Evolutionary conservation across 2,888 invertebrate species (phyloP), one percentile per base, ranked within the genome.

Genomic region (Diarsia dahlii): DNA sequence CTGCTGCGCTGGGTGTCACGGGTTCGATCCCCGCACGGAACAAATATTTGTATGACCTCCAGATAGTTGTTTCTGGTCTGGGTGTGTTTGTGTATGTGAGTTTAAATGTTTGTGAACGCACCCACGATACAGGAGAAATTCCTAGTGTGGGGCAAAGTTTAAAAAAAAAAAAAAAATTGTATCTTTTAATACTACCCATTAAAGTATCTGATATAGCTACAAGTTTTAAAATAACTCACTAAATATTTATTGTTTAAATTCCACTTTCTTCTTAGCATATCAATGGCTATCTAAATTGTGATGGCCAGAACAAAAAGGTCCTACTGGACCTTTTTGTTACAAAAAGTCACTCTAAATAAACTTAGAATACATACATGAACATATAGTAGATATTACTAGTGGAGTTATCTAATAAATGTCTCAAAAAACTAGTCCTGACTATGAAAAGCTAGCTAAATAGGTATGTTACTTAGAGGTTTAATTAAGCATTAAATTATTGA

Each of bases 401-500:
- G 13, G 23, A 56, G 28, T 28, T 58, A 28, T 28, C 1, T 58
- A 15, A 28, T 28, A 18, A 0, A 58, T 15, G 28, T 15, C 8
- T 58, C 28, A 18, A 23, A 34, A 18, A 50, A 62, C 5, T 34
- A 13, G 3, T 52, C 4, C 39, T 34, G 9, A 39, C 28, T 63
- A 39, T 28, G n/a, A 34, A 64, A 64, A 20, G n/a, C 39, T 34
- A 71, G n/a, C n/a, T 23, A 39, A 39, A 39, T 20, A 39, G n/a
- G n/a, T n/a, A n/a, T 74, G 15, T 18, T 34, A 28, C 39, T 4
- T 60, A 46, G 23, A 13, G 23, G 18, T 45, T 34, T 39, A 54
- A 8, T 13, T 34, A 50, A 5, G 34, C 13, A 46, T n/a, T 82
- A 34, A 77, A 66, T 69, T 50, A 62, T 54, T 66, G 65, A 80